Evolutionary conservation across 2,888 invertebrate genomes (phyloP).

Genomic region (Agonopterix subpropinquella): DNA sequence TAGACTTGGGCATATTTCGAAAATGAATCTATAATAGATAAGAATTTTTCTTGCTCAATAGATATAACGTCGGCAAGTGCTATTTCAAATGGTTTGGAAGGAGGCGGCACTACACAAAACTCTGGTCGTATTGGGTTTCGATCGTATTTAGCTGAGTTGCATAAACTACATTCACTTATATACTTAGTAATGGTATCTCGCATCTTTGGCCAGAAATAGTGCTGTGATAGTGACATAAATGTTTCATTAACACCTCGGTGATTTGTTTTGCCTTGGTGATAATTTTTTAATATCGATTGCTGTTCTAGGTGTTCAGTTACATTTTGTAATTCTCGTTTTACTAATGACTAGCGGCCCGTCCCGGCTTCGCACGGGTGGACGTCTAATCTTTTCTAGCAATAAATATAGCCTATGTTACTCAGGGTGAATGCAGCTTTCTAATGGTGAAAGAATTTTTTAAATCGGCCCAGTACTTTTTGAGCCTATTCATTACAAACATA

Average conservation of each 20-base stretch:
- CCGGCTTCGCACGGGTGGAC: no score
- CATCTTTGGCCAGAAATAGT: slow-evolving; percentile 6
- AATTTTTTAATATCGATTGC: background rate
- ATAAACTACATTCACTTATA: background rate
- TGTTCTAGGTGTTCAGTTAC: background rate
- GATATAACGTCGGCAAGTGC: background rate
- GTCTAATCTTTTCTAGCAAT: no score
- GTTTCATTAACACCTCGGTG: slow-evolving; percentile 5
- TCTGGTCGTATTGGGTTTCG: background rate
- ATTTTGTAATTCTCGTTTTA: slow-evolving; percentile 1
- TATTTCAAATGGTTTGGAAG: background rate
- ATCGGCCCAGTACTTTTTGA: no score
- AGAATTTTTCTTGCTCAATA: background rate
- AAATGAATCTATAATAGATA: background rate
- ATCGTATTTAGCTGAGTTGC: background rate
- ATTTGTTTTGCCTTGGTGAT: slow-evolving; percentile 6
- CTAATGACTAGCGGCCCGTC: no score
- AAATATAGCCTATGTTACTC: no score
- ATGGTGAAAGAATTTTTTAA: no score
- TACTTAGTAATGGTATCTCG: slow-evolving; percentile 1
- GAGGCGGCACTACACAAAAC: background rate
- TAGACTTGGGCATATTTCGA: background rate
- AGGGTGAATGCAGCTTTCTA: no score
- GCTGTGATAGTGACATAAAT: background rate
- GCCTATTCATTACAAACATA: no score